Conservation (phyloP, 2,797 vertebrate species). For the Brachyrhaphis roseni region DNA sequence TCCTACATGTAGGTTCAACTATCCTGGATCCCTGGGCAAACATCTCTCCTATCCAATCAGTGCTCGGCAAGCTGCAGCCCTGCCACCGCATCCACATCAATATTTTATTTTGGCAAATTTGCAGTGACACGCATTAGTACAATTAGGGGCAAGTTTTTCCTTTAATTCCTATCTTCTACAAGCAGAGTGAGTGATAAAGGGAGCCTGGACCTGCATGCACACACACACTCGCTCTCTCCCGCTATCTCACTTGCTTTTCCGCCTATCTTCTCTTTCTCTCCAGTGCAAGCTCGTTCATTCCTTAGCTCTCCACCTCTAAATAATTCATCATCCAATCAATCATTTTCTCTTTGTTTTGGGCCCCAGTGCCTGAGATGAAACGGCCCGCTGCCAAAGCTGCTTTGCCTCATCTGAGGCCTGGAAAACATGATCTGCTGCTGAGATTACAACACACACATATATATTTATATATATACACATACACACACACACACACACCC, state of each 20-base stretch:
- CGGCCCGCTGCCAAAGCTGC: slow-evolving; percentile 83
- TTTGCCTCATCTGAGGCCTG: slow-evolving; percentile 87
- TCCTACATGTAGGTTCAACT: slow-evolving; percentile 71
- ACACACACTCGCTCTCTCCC: slow-evolving; percentile 45
- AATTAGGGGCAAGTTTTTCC: slow-evolving; percentile 79
- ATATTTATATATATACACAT: slow-evolving; percentile 52
- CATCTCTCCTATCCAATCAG: slow-evolving; percentile 70
- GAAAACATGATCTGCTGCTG: slow-evolving; percentile 86
- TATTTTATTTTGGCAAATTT: slow-evolving; percentile 81
- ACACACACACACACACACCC: slow-evolving; percentile 13
- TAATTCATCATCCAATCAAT: slow-evolving; percentile 90
- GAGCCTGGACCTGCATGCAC: slow-evolving; percentile 40
- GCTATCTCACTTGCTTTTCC: slow-evolving; percentile 49
- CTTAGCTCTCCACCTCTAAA: slow-evolving; percentile 84
- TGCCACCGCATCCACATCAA: slow-evolving; percentile 71
- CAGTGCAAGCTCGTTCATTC: slow-evolving; percentile 73
- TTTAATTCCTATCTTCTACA: slow-evolving; percentile 76
- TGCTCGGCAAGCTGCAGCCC: slow-evolving; percentile 43
- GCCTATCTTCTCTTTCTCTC: slow-evolving; percentile 64
- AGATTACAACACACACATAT: slow-evolving; percentile 80
- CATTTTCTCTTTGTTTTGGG: slow-evolving; percentile 90
- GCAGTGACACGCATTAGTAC: slow-evolving; percentile 79
- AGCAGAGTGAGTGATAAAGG: slow-evolving; percentile 65
- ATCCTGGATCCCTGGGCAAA: slow-evolving; percentile 71
- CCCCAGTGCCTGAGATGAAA: slow-evolving; percentile 87